A percentile compares a stretch with the other conserved stretches of the same genome.
Evolutionary conservation across 2,888 invertebrate species (phyloP).

Genomic region (Diarsia rubi): DNA sequence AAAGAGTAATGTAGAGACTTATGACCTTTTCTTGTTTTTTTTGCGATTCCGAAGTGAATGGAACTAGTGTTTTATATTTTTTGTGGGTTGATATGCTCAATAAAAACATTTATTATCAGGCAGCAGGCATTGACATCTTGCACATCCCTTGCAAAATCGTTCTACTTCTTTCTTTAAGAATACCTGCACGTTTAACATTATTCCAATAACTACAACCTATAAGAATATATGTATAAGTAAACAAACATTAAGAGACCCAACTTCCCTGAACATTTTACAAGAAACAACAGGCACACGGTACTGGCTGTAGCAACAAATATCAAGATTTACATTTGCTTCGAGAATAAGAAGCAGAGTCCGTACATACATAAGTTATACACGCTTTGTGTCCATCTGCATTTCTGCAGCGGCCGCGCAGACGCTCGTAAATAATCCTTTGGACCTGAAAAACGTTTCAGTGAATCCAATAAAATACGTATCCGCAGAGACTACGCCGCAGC

Average conservation of each 20-base stretch:
- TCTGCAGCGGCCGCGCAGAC: slow-evolving; percentile 88
- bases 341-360: slow-evolving; percentile 49
- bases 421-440: slow-evolving; percentile 90
- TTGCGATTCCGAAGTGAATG: too few relatives aligned
- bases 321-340: slow-evolving; percentile 55
- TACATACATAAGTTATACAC: slow-evolving; percentile 63
- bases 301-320: slow-evolving; percentile 50
- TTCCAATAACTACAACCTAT: slow-evolving; percentile 15
- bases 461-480: slow-evolving; percentile 91
- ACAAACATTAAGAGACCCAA: background rate
- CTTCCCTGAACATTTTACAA: slow-evolving; percentile 27
- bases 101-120: too few relatives aligned
- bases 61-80: background rate
- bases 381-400: slow-evolving; percentile 87
- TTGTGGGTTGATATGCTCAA: background rate
- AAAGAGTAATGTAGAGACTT: background rate
- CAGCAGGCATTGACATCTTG: too few relatives aligned
- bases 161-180: background rate
- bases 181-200: background rate
- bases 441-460: slow-evolving; percentile 91
- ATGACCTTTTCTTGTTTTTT: background rate
- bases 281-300: slow-evolving; percentile 28
- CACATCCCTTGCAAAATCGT: background rate
- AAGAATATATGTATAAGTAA: slow-evolving; percentile 25
- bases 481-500: slow-evolving; percentile 90